Percentiles rank a stretch among this genome's conserved stretches.
phyloP scores from a whole-genome alignment of 2,797 vertebrate species.

The Gymnothorax javanicus region DNA sequence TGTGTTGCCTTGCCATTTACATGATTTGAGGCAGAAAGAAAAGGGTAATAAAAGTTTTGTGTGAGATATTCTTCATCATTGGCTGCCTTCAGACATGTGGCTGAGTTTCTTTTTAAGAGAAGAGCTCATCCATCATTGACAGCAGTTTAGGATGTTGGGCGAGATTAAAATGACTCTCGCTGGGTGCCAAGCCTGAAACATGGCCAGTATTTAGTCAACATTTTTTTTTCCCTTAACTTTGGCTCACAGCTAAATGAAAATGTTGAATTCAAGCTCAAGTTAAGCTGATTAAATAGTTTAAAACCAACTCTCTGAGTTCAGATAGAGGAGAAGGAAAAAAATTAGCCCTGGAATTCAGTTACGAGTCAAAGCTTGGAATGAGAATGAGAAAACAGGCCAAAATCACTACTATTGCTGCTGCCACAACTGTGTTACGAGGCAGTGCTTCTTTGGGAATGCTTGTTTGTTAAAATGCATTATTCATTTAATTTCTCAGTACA shows the following conservation, averaged over 20 bases:
- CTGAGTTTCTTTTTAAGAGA: background rate
- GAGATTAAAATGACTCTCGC: background rate
- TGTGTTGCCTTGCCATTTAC: background rate
- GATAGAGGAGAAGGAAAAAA: too few relatives aligned
- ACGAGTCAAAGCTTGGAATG: background rate
- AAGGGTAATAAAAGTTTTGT: constrained; percentile 19
- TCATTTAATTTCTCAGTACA: background rate
- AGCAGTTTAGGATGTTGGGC: background rate
- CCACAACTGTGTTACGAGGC: background rate
- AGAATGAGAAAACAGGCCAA: background rate
- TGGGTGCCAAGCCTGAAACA: background rate
- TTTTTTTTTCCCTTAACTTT: background rate
- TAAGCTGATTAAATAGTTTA: background rate
- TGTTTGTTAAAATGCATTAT: background rate
- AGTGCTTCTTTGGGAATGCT: background rate
- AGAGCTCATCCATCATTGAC: background rate
- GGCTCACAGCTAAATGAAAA: background rate
- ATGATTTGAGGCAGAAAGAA: background rate
- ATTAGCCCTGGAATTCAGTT: too few relatives aligned
- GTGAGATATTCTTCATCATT: background rate
- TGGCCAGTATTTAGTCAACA: background rate
- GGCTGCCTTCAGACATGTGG: background rate
- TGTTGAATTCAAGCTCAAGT: background rate
- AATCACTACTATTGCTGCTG: background rate
- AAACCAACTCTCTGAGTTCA: background rate